Percentiles rank a stretch among this genome's conserved stretches.
Conservation (phyloP, 2,888 invertebrate species). For the Brenthis daphne region DNA sequence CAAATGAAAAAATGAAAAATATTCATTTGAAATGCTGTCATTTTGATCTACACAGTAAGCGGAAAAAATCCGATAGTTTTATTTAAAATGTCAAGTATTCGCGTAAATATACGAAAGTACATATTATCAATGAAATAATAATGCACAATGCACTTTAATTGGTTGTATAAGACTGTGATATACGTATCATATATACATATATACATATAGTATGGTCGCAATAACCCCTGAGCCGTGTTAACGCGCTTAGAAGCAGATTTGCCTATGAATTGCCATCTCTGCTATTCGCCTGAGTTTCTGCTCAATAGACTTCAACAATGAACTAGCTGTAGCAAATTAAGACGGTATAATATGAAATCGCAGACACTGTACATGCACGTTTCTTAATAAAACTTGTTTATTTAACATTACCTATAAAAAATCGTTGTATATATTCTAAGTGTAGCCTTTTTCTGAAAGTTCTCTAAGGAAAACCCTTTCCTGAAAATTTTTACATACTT, state of each 20-base stretch:
- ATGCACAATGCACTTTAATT: constrained; percentile 15
- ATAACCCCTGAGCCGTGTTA: constrained; percentile 72
- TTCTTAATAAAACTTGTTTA: constrained; percentile 3
- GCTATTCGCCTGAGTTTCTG: constrained; percentile 65
- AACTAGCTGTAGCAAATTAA: constrained; percentile 45
- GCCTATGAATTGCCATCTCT: constrained; percentile 73
- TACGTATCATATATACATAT: constrained; percentile 48
- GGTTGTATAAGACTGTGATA: constrained; percentile 20
- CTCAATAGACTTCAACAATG: constrained; percentile 53
- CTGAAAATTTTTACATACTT: constrained; percentile 46
- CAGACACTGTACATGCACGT: neutral
- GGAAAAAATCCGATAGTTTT: too few relatives aligned
- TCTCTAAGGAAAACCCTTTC: constrained; percentile 46
- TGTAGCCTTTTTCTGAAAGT: constrained; percentile 41
- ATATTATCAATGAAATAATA: too few relatives aligned
- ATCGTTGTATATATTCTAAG: constrained; percentile 12
- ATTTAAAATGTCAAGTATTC: too few relatives aligned
- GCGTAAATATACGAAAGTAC: too few relatives aligned
- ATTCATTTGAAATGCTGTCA: too few relatives aligned
- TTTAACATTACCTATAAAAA: neutral
- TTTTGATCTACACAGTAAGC: too few relatives aligned
- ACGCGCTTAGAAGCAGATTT: constrained; percentile 74
- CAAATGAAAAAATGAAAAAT: too few relatives aligned
- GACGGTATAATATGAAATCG: constrained; percentile 32
- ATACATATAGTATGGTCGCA: constrained; percentile 66